phyloP scores from a whole-genome alignment of 2,888 invertebrate species.

The Agonopterix arenella region DNA sequence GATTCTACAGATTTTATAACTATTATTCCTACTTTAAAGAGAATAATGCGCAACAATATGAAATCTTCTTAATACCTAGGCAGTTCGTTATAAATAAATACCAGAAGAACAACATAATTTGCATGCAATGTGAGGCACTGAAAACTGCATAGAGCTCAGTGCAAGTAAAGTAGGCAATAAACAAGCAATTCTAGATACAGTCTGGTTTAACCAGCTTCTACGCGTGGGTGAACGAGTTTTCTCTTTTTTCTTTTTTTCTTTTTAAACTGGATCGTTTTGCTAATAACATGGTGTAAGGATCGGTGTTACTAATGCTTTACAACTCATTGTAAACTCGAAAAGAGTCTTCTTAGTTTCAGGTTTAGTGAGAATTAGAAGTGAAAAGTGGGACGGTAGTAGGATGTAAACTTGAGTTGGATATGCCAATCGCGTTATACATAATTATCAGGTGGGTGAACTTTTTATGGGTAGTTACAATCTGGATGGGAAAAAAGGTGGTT shows the following conservation, averaged over 20 bases:
- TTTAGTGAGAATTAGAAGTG: too few species aligned
- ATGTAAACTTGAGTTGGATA: constrained; percentile 25
- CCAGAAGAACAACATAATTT: not conserved
- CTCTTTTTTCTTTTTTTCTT: constrained; percentile 26
- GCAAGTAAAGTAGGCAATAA: constrained; percentile 32
- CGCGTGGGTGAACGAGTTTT: constrained; percentile 32
- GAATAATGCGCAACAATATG: too few species aligned
- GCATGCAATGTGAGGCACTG: constrained; percentile 3
- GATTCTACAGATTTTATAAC: too few species aligned
- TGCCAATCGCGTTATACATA: constrained; percentile 23
- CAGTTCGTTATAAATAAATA: too few species aligned
- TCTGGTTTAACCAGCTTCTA: constrained; percentile 22
- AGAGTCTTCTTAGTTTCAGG: too few species aligned
- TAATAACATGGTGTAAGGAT: constrained; percentile 35
- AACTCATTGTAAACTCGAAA: constrained; percentile 1
- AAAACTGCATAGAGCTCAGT: constrained; percentile 7
- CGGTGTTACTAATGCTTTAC: not conserved
- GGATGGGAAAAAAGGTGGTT: too few species aligned
- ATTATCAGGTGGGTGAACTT: not conserved
- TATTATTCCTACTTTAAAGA: too few species aligned
- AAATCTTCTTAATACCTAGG: too few species aligned
- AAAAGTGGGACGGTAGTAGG: too few species aligned
- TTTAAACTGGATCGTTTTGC: constrained; percentile 39
- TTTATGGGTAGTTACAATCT: too few species aligned
- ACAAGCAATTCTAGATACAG: constrained; percentile 41